Evolutionary conservation across 2,797 vertebrate genomes (phyloP).

Genomic region (Loriculus beryllinus): DNA sequence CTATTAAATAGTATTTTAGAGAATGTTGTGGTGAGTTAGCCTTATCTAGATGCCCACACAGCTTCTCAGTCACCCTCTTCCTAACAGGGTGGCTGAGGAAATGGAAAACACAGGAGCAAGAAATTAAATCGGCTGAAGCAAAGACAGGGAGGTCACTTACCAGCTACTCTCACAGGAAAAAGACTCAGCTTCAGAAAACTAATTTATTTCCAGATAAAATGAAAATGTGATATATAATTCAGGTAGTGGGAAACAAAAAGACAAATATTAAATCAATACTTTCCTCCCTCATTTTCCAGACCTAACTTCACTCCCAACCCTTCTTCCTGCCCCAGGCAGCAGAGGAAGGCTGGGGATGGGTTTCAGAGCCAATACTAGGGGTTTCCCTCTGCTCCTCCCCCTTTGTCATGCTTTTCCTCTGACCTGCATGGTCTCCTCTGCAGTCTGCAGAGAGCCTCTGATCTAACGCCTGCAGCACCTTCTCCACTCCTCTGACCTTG

Average conservation of each 20-base stretch:
- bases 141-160: not conserved
- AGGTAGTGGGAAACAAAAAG: not conserved
- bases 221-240: not conserved
- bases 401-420: not conserved
- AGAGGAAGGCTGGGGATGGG: not conserved
- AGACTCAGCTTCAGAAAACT: not conserved
- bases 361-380: not conserved
- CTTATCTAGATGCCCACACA: not conserved
- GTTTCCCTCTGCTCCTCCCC: not conserved
- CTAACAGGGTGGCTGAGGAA: not conserved
- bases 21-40: not conserved
- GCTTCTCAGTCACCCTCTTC: not conserved
- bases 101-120: not conserved
- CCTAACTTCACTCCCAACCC: not conserved
- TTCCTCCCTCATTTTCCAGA: not conserved
- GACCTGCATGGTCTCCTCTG: not conserved
- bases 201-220: not conserved
- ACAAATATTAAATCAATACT: not conserved
- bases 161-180: not conserved
- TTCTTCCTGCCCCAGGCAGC: not conserved
- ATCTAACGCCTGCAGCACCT: not conserved
- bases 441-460: not conserved
- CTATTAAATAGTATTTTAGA: not conserved
- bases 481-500: not conserved
- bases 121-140: not conserved